phyloP scores from a whole-genome alignment of 2,888 invertebrate species.

The Mesorhabditis belari region DNA sequence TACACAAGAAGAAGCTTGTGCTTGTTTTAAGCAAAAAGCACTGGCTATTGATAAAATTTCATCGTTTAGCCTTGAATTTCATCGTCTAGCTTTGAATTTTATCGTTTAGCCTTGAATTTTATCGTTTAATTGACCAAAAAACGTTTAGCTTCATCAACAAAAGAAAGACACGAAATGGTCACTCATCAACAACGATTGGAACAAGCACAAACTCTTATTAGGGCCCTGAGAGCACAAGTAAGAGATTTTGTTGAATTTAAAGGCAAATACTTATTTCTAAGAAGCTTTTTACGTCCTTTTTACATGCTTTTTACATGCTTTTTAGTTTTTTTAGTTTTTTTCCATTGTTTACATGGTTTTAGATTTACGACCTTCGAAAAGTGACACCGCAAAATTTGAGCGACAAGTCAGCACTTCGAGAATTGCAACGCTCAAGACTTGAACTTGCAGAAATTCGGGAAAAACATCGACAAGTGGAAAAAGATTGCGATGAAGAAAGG shows the following conservation, averaged over 20 bases:
- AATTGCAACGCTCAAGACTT: background rate
- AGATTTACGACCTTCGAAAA: background rate
- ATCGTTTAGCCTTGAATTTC: too few relatives aligned
- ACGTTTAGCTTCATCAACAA: background rate
- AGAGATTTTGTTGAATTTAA: background rate
- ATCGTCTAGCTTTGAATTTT: too few relatives aligned
- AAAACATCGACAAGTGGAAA: background rate
- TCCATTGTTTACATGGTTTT: background rate
- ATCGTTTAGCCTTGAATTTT: too few relatives aligned
- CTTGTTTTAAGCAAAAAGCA: too few relatives aligned
- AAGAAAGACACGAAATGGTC: background rate
- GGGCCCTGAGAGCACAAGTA: background rate
- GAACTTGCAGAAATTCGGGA: background rate
- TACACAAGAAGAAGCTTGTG: too few relatives aligned
- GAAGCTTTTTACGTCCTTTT: too few relatives aligned
- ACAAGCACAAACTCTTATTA: background rate
- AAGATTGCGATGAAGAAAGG: background rate
- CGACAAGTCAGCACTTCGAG: background rate
- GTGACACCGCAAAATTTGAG: background rate
- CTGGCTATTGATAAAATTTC: too few relatives aligned
- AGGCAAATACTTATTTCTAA: too few relatives aligned
- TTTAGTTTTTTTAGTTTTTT: background rate
- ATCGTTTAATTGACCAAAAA: too few relatives aligned
- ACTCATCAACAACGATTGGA: too few relatives aligned
- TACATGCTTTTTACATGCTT: too few relatives aligned